A percentile compares a stretch with the other conserved stretches of the same genome.
Conservation (phyloP, 2,113 vertebrate species). For the Phyllopteryx taeniolatus region DNA sequence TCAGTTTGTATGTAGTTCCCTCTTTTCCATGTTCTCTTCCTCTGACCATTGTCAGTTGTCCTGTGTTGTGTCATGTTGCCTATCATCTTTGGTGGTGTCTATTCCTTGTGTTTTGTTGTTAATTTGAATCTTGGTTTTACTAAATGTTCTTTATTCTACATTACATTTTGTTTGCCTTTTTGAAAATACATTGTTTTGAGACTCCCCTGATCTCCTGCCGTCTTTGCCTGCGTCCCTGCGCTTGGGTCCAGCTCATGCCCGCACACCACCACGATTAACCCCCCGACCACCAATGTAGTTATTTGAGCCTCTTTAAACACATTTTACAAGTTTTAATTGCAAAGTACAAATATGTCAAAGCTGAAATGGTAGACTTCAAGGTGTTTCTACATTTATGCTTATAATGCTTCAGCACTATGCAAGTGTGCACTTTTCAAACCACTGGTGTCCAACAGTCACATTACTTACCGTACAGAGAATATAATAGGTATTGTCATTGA, state of each 20-base stretch:
- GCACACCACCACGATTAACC: background rate
- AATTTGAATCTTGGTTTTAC: no score
- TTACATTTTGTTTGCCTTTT: background rate
- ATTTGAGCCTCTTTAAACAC: background rate
- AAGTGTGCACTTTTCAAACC: background rate
- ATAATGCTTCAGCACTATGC: background rate
- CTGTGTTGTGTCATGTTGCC: background rate
- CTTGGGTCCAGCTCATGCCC: background rate
- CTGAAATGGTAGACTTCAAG: no score
- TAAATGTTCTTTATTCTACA: background rate
- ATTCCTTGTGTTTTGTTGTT: background rate
- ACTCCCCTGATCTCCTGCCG: background rate
- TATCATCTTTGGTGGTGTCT: background rate
- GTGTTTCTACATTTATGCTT: background rate
- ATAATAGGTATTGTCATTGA: background rate
- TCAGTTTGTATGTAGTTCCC: background rate
- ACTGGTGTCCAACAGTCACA: background rate
- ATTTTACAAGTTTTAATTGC: background rate
- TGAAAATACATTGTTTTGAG: background rate
- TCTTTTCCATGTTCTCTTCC: background rate
- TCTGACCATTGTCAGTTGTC: background rate
- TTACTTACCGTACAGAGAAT: background rate
- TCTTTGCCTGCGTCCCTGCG: no score
- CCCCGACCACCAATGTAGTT: no score
- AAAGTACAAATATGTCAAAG: background rate